Percentiles rank a stretch among this genome's conserved stretches.
Evolutionary conservation across 2,113 vertebrate genomes (phyloP).

Genomic region (Megaceryle maxima): DNA sequence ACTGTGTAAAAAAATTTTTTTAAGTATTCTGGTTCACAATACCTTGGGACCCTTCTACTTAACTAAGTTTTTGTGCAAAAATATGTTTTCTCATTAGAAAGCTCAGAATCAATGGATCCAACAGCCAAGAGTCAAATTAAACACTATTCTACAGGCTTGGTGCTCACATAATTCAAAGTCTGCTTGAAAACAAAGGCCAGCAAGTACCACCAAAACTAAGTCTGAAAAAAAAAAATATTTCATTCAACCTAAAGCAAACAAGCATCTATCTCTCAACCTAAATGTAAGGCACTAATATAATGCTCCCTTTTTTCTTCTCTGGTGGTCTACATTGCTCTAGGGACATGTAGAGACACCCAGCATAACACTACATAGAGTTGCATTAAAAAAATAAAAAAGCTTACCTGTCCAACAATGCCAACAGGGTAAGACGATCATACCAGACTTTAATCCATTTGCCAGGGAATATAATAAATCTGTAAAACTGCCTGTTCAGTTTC

Average conservation of each 20-base stretch:
- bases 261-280: background rate
- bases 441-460: slow-evolving; percentile 94
- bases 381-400: background rate
- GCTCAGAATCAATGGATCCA: background rate
- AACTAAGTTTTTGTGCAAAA: background rate
- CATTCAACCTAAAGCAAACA: background rate
- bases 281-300: background rate
- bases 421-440: slow-evolving; percentile 90
- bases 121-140: background rate
- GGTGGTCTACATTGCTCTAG: no score
- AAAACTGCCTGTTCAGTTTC: slow-evolving; percentile 88
- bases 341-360: background rate
- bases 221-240: background rate
- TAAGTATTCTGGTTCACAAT: background rate
- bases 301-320: background rate
- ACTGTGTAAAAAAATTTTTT: background rate
- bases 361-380: background rate
- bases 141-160: background rate
- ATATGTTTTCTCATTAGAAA: background rate
- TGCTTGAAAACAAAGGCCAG: background rate
- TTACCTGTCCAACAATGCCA: slow-evolving; percentile 92
- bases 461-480: slow-evolving; percentile 91
- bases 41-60: background rate
- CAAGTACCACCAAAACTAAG: background rate
- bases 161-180: background rate